These are phyloP conservation scores for Cosmorhoe ocellata DNA, from an alignment of 2,888 invertebrate species.

Conservation along the genomic window DNA sequence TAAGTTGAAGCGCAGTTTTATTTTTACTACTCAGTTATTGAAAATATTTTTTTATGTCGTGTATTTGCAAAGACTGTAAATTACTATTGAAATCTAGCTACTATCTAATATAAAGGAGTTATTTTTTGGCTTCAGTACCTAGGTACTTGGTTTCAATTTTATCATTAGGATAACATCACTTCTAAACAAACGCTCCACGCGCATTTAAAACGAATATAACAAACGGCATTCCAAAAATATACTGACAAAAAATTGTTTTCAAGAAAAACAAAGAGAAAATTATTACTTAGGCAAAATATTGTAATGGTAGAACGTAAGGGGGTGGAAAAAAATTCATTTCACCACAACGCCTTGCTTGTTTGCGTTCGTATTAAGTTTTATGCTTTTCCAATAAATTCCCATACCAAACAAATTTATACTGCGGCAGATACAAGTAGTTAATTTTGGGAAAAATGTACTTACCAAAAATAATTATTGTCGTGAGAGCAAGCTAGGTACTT, in stretches of 20 bases:
- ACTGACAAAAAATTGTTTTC: constrained; percentile 22
- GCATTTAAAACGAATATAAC: constrained; percentile 9
- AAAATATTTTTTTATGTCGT: too few relatives aligned
- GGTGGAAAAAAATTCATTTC: constrained; percentile 36
- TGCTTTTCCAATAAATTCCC: constrained; percentile 45
- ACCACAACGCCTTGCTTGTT: constrained; percentile 31
- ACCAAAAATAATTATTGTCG: neutral
- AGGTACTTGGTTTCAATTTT: too few relatives aligned
- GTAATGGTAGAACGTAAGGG: constrained; percentile 33
- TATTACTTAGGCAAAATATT: constrained; percentile 34
- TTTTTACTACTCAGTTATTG: too few relatives aligned
- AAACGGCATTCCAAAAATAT: constrained; percentile 20
- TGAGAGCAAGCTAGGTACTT: neutral
- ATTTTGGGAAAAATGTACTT: constrained; percentile 7
- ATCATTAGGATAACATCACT: neutral
- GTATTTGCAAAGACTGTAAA: too few relatives aligned
- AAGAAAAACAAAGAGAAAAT: constrained; percentile 30
- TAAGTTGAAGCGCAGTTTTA: constrained; percentile 1
- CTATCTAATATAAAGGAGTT: too few relatives aligned
- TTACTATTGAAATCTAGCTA: too few relatives aligned
- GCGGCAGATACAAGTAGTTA: constrained; percentile 16
- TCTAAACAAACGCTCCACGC: neutral
- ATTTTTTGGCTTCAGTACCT: too few relatives aligned
- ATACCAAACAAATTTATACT: constrained; percentile 36
- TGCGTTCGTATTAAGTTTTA: constrained; percentile 42